Base-by-base conservation (phyloP, 2,113 vertebrate genomes). In the Ornithorhynchus anatinus region DNA sequence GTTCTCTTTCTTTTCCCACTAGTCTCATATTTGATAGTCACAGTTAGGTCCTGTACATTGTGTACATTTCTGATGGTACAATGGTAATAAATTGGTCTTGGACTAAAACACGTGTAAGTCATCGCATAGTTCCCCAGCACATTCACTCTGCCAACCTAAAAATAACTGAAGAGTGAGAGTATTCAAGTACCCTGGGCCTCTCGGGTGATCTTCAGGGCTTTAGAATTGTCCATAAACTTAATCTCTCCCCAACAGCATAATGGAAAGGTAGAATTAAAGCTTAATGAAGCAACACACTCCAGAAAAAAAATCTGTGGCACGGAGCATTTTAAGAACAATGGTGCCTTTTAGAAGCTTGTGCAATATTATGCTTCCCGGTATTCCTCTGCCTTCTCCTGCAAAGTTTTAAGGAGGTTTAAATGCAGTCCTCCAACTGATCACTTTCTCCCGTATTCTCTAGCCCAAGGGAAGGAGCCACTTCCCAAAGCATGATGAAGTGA, bases 351-450 rank as follows among this genome's bases (percentile, higher is more conserved):
- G 54, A 74, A 79, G 62, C 44, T 31, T 19, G 60, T 82, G 48
- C 53, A 43, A 56, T 27, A 42, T 42, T 68, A 32, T 54, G 56
- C 42, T 82, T 84, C 64, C 47, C 69, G 66, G 6, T 25, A 62
- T 86, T 63, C 61, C 48, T 37, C 33, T 23, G 22, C 45, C 65
- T 80, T 65, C 45, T 61, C 0, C 64, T 48, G 76, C n/a, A 84
- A 81, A 78, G 76, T 59, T 82, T 43, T 37, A 74, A 80, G 72
- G 56, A 31, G 6, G 84, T 84, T 78, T 23, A 69, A 74, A 72
- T 60, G 57, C 32, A 40, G 9, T 82, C 82, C 40, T 54, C 32
- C 75, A 77, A 17, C 42, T 33, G 40, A 31, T 51, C 33, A 33
- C 19, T 10, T 25, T 63, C 61, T 62, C 35, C n/a, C 65, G 31